phyloP scores from a whole-genome alignment of 2,888 invertebrate species.

The Cylindroiulus punctatus region DNA sequence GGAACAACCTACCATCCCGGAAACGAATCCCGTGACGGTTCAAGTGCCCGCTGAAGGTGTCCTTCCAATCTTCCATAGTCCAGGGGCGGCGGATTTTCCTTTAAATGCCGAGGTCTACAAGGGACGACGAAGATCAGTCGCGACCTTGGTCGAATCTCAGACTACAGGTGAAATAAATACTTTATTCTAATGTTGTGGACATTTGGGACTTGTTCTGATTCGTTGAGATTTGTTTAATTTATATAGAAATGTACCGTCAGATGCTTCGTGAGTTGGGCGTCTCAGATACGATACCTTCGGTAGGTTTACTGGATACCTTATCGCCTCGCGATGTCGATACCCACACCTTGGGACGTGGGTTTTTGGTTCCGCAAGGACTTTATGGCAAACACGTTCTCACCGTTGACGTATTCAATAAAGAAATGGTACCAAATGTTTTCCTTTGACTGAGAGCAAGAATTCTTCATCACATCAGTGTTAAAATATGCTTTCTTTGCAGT shows the following conservation, averaged over 20 bases:
- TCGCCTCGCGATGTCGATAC: constrained; percentile 57
- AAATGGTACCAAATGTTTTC: constrained; percentile 66
- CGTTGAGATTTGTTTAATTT: not conserved
- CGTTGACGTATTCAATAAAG: constrained; percentile 87
- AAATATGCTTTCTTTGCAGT: constrained; percentile 66
- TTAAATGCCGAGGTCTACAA: not conserved
- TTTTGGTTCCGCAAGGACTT: constrained; percentile 63
- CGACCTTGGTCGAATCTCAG: constrained; percentile 51
- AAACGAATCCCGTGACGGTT: constrained; percentile 42
- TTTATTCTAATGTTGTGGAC: not conserved
- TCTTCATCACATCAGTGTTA: not conserved
- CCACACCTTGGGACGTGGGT: constrained; percentile 58
- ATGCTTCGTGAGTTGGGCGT: constrained; percentile 61
- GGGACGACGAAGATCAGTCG: constrained; percentile 27
- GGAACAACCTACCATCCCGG: constrained; percentile 43
- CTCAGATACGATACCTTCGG: constrained; percentile 55
- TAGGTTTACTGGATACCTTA: constrained; percentile 58
- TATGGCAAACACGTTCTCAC: constrained; percentile 83
- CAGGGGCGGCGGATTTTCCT: not conserved
- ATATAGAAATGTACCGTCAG: constrained; percentile 59
- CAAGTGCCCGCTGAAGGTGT: constrained; percentile 50
- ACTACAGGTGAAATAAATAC: constrained; percentile 44
- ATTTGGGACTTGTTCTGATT: not conserved
- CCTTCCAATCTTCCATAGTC: constrained; percentile 23
- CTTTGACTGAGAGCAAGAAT: no score